Base-by-base conservation (phyloP, 2,888 invertebrate species). In the Diploptera punctata region DNA sequence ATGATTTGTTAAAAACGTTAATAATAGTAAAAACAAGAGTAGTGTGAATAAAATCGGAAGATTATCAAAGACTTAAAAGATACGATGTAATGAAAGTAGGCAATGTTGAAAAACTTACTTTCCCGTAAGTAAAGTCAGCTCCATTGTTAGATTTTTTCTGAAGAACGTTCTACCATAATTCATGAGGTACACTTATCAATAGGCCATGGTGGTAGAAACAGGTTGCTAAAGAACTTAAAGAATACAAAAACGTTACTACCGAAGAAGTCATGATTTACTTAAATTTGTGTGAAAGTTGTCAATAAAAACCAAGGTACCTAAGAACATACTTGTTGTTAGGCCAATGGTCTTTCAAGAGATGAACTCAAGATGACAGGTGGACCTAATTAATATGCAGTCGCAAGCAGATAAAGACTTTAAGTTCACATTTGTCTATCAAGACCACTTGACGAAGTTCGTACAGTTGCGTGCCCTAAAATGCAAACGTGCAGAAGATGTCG, bases 401-500 rank as follows among this genome's bases (percentile, higher is more conserved):
- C 47, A 47, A 47, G 47, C 47, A 13, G 47, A 47, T n/a, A n/a
- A 47, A 4, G 10, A 47, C 3, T 47, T 13, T n/a, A 47, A 47
- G n/a, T 47, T 47, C 47, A 47, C n/a, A n/a, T 4, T 47, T 10
- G 47, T 47, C 3, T 47, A 47, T n/a, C 47, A 47, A n/a, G 47
- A 47, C n/a, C 16, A 47, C n/a, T n/a, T 47, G n/a, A 47, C 47
- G 3, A 47, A 47, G n/a, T n/a, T 47, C 3, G n/a, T 47, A 7
- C 33, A 33, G 10, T 10, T 33, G 5, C 33, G 33, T 7, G 7
- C 33, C 10, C 33, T 33, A 7, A 33, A 33, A 33, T 9, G 21
- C 52, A 65, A 65, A 33, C 26, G 19, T 33, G 65, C 33, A 18
- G n/a, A 29, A 65, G 65, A 65, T 9, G 65, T 65, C 10, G 65